These are phyloP conservation scores for Lutra lutra DNA, from an alignment of 2,797 vertebrate genomes.

Conservation along the genomic window DNA sequence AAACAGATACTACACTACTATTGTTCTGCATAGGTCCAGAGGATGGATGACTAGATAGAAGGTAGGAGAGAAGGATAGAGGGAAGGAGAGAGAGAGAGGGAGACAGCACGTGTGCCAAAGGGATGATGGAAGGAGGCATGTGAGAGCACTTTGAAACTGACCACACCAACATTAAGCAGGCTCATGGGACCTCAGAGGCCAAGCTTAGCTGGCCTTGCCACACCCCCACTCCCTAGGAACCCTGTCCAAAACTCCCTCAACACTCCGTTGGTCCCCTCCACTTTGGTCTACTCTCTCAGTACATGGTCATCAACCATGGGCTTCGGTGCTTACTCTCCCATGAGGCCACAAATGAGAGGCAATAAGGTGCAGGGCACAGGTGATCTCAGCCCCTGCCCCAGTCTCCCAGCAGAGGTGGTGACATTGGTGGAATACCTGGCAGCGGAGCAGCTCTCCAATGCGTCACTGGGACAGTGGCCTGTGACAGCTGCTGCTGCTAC, in stretches of 20 bases:
- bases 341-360: conserved; percentile 85
- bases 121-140: neutral
- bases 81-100: neutral
- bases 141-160: neutral
- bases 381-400: neutral
- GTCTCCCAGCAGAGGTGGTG: neutral
- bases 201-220: conserved; percentile 49
- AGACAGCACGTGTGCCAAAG: neutral
- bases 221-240: neutral
- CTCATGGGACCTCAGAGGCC: neutral
- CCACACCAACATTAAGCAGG: neutral
- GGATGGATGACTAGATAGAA: too few relatives aligned
- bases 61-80: neutral
- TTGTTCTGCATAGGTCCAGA: neutral
- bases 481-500: neutral
- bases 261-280: too few relatives aligned
- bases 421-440: neutral
- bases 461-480: too few relatives aligned
- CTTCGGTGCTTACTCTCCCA: conserved; percentile 56
- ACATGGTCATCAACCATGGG: conserved; percentile 88
- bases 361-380: conserved; percentile 88
- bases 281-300: too few relatives aligned
- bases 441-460: neutral
- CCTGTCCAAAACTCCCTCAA: neutral
- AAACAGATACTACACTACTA: neutral